Percentiles rank a stretch among this genome's conserved stretches.
Conservation (phyloP, 2,888 invertebrate genomes). For the Steinernema hermaphroditum region DNA sequence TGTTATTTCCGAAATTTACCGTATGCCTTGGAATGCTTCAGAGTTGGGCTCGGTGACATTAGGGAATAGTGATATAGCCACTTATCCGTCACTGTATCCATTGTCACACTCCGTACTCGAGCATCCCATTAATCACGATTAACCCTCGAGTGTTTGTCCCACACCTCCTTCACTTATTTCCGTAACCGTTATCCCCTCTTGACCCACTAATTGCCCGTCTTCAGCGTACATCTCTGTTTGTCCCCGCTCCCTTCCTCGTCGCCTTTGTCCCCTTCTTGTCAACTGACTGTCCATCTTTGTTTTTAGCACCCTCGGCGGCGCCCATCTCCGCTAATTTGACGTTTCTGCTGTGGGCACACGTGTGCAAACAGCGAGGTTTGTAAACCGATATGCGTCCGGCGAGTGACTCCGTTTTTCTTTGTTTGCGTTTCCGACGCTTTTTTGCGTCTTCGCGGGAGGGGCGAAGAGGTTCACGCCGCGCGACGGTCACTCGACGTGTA, state of each 20-base stretch:
- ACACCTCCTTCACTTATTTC: too few species aligned
- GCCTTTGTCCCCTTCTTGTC: neutral
- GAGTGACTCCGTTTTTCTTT: conserved; percentile 14
- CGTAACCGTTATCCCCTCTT: too few species aligned
- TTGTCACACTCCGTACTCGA: too few species aligned
- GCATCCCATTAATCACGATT: too few species aligned
- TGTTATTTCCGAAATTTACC: too few species aligned
- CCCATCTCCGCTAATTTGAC: conserved; percentile 27
- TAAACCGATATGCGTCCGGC: conserved; percentile 27
- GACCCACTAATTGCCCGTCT: neutral
- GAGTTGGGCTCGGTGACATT: too few species aligned
- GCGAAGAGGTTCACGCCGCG: conserved; percentile 24
- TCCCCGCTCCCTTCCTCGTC: conserved; percentile 19
- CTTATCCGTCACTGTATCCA: too few species aligned
- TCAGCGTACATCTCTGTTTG: conserved; percentile 2
- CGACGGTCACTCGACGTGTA: neutral
- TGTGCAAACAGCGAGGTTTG: conserved; percentile 11
- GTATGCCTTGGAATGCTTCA: too few species aligned
- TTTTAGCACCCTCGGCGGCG: neutral
- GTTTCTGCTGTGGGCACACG: conserved; percentile 12
- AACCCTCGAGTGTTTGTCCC: too few species aligned
- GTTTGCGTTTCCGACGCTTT: conserved; percentile 19
- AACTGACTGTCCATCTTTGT: conserved; percentile 21
- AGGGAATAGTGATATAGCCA: too few species aligned
- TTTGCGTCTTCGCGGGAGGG: conserved; percentile 19